Base-by-base conservation (phyloP, 37 sponge, comb jelly and placozoan species). In the Axinella damicornis region DNA sequence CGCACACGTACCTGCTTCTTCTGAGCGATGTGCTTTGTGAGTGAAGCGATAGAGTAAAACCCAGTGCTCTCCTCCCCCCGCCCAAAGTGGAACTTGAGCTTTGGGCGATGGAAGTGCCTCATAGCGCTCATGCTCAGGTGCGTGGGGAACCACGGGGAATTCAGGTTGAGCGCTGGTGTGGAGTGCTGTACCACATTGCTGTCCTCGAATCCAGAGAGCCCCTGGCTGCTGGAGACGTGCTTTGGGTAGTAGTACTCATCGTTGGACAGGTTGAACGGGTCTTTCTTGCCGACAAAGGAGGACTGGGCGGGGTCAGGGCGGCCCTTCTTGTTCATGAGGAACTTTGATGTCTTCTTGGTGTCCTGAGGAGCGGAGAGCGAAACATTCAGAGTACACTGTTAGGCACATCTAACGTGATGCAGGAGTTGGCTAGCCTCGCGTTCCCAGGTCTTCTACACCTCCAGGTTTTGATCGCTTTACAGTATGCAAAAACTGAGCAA, bases 171-270 rank as follows among this genome's bases (percentile, higher is more conserved):
- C 31, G 97, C 94, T 9, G 99, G 98, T 36, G 84, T 95, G 64
- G 96, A 95, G 83, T 99, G 99, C 83, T 99, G 93, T 59, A 95
- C 91, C 77, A 94, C 76, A 30, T 73, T 87, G 46, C 79, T 46
- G 40, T 79, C 82, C 9, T 46, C 46, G 25, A 90, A 58, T 31
- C 84, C 83, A 33, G 77, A 64, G 22, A 83, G 80, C 1, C 83
- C 76, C 58, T 56, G 71, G n/a, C 75, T 40, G 62, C 54, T 58
- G 66, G 75, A 57, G 65, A 88, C 74, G 31, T 92, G 90, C 31
- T 74, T 68, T 0, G 98, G 97, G 53, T 92, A 91, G 75, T 99
- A 99, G 83, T 92, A 93, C 64, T 96, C 99, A 38, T 99, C 99
- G 63, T 92, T 92, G 40, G 99, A 99, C 20, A 99, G 56, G 63